Evolutionary conservation across 2,113 vertebrate genomes (phyloP).

Genomic region (Eublepharis macularius): DNA sequence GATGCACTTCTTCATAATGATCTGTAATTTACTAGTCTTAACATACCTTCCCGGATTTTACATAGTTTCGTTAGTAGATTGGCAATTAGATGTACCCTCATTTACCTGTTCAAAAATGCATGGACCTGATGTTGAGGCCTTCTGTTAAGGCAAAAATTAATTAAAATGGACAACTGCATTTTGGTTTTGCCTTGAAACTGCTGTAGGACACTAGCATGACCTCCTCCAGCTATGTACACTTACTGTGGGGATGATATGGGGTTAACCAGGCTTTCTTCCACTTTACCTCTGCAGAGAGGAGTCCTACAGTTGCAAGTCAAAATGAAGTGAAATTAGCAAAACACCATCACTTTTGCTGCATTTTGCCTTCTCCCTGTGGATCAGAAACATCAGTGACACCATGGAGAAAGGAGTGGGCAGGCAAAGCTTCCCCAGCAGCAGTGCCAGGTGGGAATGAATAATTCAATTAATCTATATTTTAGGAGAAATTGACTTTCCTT

Average conservation of each 20-base stretch:
- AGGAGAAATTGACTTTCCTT: not conserved
- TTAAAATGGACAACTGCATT: not conserved
- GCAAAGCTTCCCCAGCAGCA: not conserved
- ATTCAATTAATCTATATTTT: too few relatives aligned
- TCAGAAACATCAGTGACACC: too few relatives aligned
- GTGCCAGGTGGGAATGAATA: not conserved
- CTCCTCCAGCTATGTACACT: not conserved
- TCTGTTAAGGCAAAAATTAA: not conserved
- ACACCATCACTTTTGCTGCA: not conserved
- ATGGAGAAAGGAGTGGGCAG: not conserved
- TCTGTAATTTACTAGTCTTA: too few relatives aligned
- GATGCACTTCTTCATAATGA: too few relatives aligned
- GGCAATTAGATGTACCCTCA: too few relatives aligned
- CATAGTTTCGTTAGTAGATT: too few relatives aligned
- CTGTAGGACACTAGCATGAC: too few relatives aligned
- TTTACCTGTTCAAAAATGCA: too few relatives aligned
- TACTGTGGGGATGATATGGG: not conserved
- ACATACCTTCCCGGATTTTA: too few relatives aligned
- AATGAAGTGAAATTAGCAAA: not conserved
- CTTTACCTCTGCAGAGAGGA: not conserved
- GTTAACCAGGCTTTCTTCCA: not conserved
- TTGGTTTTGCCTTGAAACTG: not conserved
- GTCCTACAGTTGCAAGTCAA: not conserved
- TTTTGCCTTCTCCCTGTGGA: not conserved
- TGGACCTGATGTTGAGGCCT: too few relatives aligned